These are phyloP conservation scores for Gila orcuttii DNA, from an alignment of 2,113 vertebrate genomes.

Conservation along the genomic window DNA sequence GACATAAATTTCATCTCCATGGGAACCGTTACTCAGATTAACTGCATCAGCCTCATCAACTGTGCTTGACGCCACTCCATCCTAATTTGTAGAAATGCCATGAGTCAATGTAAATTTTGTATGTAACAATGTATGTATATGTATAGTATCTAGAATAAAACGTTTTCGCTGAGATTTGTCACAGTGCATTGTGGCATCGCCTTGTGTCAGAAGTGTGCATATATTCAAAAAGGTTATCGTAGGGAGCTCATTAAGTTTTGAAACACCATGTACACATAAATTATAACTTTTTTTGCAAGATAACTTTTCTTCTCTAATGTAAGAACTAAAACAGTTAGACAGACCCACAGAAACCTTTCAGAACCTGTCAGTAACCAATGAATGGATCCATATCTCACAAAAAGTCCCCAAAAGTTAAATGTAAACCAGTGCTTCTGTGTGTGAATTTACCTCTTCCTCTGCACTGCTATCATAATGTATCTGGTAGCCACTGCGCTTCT, in stretches of 20 bases:
- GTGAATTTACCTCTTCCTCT: constrained; percentile 71
- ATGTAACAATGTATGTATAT: not conserved
- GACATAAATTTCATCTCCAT: constrained; percentile 78
- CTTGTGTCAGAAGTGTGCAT: not conserved
- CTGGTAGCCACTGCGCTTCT: constrained; percentile 76
- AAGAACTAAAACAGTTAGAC: not conserved
- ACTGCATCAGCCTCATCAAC: constrained; percentile 64
- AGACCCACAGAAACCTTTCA: not conserved
- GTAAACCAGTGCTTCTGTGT: not conserved
- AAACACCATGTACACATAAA: not conserved
- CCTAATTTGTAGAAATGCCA: not conserved
- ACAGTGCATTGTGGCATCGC: not conserved
- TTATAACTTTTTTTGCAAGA: not conserved
- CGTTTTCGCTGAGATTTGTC: not conserved
- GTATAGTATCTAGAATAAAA: not conserved
- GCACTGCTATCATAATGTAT: constrained; percentile 87
- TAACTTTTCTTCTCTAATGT: not conserved
- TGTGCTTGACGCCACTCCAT: constrained; percentile 55
- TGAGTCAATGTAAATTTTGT: not conserved
- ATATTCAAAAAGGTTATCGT: not conserved
- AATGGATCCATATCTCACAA: not conserved
- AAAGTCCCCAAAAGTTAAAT: not conserved
- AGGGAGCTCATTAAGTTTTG: not conserved
- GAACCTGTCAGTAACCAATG: not conserved
- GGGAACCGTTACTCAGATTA: constrained; percentile 9